A percentile compares a stretch with the other conserved stretches of the same genome.
phyloP scores from a whole-genome alignment of 30 jellyfish, hydroid and myxozoan genomes.

The Phacellophora camtschatica region DNA sequence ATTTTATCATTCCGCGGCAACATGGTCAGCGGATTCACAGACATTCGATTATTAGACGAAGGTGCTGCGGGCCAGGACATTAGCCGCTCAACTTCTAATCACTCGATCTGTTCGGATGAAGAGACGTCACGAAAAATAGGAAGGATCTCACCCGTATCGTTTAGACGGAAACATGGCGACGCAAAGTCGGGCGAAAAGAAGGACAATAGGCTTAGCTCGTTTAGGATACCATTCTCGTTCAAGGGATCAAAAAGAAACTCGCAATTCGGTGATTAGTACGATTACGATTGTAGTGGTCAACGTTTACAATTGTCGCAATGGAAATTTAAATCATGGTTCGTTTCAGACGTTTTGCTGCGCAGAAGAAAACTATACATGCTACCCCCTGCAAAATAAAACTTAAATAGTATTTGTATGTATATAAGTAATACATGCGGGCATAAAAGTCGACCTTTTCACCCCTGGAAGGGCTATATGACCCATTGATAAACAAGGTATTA shows the following conservation, averaged over 20 bases:
- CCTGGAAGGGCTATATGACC: too few species aligned
- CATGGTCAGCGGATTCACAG: conserved; percentile 64
- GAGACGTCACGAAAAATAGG: conserved; percentile 92
- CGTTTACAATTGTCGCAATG: too few species aligned
- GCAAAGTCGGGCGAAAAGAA: conserved; percentile 59
- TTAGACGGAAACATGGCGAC: conserved; percentile 33
- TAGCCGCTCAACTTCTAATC: conserved; percentile 74
- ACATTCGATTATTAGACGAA: conserved; percentile 40
- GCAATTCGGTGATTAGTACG: conserved; percentile 57
- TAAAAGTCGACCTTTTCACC: too few species aligned
- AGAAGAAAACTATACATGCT: too few species aligned
- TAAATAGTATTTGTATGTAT: too few species aligned
- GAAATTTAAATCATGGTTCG: too few species aligned
- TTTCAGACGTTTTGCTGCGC: too few species aligned
- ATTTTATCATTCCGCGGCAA: conserved; percentile 78
- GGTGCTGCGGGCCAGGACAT: conserved; percentile 60
- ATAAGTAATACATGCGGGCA: too few species aligned
- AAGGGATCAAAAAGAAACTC: conserved; percentile 82
- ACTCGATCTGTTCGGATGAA: conserved; percentile 93
- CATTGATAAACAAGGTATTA: too few species aligned
- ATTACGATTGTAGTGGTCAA: too few species aligned
- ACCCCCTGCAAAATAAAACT: too few species aligned
- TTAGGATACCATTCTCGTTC: conserved; percentile 83
- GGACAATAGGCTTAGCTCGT: conserved; percentile 78
- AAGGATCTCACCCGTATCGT: conserved; percentile 59